Percentiles rank a stretch among this genome's conserved stretches.
phyloP scores from a whole-genome alignment of 2,888 invertebrate species.

The Dermolepida albohirtum region DNA sequence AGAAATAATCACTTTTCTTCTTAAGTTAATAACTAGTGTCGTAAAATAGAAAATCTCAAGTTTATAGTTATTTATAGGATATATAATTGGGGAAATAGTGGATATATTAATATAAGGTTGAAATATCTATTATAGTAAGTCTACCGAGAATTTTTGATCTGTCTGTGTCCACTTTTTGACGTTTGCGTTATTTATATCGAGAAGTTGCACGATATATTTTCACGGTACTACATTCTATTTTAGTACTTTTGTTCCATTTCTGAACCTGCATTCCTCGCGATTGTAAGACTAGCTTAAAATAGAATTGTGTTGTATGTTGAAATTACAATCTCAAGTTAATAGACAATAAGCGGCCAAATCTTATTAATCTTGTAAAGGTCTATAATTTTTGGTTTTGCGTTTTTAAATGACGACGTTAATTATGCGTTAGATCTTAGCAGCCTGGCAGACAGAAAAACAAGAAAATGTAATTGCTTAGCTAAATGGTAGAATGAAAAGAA shows the following conservation, averaged over 20 bases:
- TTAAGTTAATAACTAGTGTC: too few species aligned
- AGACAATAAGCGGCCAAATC: neutral
- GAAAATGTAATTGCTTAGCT: too few species aligned
- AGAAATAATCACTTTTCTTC: too few species aligned
- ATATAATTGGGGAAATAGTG: too few species aligned
- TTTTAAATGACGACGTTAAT: too few species aligned
- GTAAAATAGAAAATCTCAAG: too few species aligned
- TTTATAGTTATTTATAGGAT: too few species aligned
- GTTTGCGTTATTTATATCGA: conserved; percentile 36
- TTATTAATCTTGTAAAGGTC: too few species aligned
- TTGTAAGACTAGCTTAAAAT: conserved; percentile 32
- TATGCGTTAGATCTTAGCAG: too few species aligned
- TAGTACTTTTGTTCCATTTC: conserved; percentile 38
- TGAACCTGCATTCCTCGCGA: conserved; percentile 37
- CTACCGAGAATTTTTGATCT: conserved; percentile 6
- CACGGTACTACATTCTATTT: conserved; percentile 36
- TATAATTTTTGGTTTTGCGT: too few species aligned
- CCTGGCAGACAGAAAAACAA: too few species aligned
- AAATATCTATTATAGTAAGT: conserved; percentile 7
- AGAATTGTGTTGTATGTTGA: conserved; percentile 17
- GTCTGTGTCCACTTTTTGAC: conserved; percentile 26
- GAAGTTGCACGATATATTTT: conserved; percentile 33
- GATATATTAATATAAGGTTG: conserved; percentile 19
- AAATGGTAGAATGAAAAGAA: too few species aligned
- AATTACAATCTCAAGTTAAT: conserved; percentile 7